Evolutionary conservation across 2,113 vertebrate species (phyloP).

Genomic region (Glareola pratincola): DNA sequence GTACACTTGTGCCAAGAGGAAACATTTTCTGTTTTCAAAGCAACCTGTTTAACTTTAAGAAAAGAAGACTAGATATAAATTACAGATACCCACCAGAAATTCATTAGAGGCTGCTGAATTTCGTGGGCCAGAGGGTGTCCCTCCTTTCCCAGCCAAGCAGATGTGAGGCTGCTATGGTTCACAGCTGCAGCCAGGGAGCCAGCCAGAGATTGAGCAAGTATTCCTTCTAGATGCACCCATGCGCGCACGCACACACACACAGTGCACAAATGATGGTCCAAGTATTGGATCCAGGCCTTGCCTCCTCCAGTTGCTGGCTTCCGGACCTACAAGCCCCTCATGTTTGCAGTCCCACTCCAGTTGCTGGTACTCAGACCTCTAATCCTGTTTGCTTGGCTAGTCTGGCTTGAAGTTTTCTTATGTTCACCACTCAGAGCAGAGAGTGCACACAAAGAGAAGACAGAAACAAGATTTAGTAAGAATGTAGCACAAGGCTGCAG

Average conservation of each 20-base stretch:
- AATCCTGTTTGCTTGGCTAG: not conserved
- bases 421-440: not conserved
- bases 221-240: not conserved
- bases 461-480: not conserved
- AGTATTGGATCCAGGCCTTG: not conserved
- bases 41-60: not conserved
- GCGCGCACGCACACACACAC: not conserved
- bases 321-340: not conserved
- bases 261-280: not conserved
- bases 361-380: not conserved
- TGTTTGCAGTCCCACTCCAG: not conserved
- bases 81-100: not conserved
- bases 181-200: not conserved
- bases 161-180: not conserved
- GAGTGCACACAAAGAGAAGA: not conserved
- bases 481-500: not conserved
- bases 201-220: not conserved
- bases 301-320: not conserved
- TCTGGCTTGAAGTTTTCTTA: not conserved
- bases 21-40: not conserved
- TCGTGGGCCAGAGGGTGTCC: not conserved
- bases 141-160: not conserved
- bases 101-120: not conserved
- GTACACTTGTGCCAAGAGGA: not conserved
- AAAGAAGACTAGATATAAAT: not conserved